These are phyloP conservation scores for Pseudochaenichthys georgianus DNA, from an alignment of 2,797 vertebrate species.

Conservation along the genomic window DNA sequence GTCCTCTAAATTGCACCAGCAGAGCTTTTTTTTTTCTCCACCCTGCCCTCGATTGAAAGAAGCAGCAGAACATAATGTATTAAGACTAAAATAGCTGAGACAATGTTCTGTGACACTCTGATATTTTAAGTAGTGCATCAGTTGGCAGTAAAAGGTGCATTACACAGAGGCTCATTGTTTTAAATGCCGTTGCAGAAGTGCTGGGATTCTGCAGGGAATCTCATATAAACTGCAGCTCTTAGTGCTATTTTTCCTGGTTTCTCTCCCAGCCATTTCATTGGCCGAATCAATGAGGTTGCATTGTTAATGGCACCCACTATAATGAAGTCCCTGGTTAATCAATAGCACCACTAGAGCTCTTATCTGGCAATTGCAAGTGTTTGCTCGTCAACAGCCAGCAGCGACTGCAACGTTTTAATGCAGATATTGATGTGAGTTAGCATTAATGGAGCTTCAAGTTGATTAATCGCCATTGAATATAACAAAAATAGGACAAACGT, in stretches of 20 bases:
- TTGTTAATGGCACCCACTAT: conserved; percentile 81
- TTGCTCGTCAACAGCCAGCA: conserved; percentile 74
- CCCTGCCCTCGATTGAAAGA: conserved; percentile 33
- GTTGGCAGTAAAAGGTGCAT: conserved; percentile 55
- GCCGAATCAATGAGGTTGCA: conserved; percentile 80
- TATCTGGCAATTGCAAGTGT: conserved; percentile 78
- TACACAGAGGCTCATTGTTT: conserved; percentile 66
- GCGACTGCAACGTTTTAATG: conserved; percentile 54
- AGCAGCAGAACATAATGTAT: conserved; percentile 43
- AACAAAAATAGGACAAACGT: not conserved
- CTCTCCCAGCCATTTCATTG: conserved; percentile 69
- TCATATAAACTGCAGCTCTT: conserved; percentile 63
- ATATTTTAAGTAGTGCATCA: conserved; percentile 62
- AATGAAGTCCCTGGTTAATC: conserved; percentile 83
- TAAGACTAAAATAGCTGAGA: conserved; percentile 61
- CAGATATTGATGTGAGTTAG: conserved; percentile 56
- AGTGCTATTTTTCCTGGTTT: conserved; percentile 77
- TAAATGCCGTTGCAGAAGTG: conserved; percentile 52
- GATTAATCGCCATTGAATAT: conserved; percentile 40
- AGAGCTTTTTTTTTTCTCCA: not conserved
- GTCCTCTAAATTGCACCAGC: not conserved
- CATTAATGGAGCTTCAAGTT: conserved; percentile 31
- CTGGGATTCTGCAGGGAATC: conserved; percentile 68
- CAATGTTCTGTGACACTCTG: conserved; percentile 53
- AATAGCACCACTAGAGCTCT: conserved; percentile 79